Evolutionary conservation across 1,140 invertebrate species (phyloP), one percentile per base, ranked within the genome.

Genomic region (Philaenus spumarius): DNA sequence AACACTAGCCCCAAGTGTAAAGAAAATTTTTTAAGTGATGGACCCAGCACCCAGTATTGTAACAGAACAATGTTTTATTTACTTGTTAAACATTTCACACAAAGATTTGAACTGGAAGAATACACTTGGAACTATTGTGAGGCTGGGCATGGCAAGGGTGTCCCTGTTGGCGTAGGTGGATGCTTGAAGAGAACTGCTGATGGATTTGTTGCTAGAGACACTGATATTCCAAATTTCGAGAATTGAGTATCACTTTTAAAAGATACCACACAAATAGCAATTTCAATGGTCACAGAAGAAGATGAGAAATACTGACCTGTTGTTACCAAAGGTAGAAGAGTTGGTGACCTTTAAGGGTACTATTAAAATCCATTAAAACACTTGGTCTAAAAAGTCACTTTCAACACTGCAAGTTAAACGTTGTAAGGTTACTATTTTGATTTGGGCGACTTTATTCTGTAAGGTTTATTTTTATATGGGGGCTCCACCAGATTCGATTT

Each of bases 181-280:
- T 59, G 62, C 34, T 63, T 74, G 37, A 77, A 77, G 62, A 64
- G 69, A 68, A 68, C 64, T 19, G 69, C 69, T 35, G 62, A 70
- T 45, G 3, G 20, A 17, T 17, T 59, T 7, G 64, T 64, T 2
- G 62, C 62, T 57, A 26, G 62, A 57, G 62, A 59, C 9, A 50
- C 40, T 50, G 65, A 66, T 54, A 45, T 45, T 11, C 42, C 42
- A n/a, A 45, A 12, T n/a, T 45, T 45, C 15, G 9, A 45, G 39
- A 64, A 17, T 26, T 57, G 59, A 17, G 15, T 58, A 40, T 19
- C 11, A 12, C 17, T 55, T 14, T 60, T 60, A 20, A 14, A 42
- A 20, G 35, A 23, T n/a, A n/a, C n/a, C n/a, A n/a, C n/a, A n/a
- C n/a, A n/a, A n/a, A n/a, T n/a, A n/a, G n/a, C n/a, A n/a, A n/a